Evolutionary conservation across 2,113 vertebrate genomes (phyloP), one percentile per base, ranked within the genome.

Genomic region (Panurus biarmicus): DNA sequence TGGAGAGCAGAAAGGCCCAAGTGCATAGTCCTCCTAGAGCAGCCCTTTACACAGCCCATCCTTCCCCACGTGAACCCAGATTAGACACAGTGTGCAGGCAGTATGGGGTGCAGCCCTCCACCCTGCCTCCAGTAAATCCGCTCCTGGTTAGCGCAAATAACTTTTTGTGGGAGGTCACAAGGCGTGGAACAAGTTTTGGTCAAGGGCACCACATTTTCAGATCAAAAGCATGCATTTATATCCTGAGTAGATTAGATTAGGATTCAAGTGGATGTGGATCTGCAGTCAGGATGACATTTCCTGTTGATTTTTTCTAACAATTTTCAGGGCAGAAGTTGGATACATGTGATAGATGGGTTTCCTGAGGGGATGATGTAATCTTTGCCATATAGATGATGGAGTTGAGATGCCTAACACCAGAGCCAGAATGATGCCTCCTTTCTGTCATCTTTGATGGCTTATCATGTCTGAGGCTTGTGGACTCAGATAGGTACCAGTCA

Each of bases 61-160:
- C 1, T 1, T 57, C 25, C n/a, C 14, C 9, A 10, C 6, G 3
- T 0, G 1, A 94, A 14, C n/a, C 38, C 42, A 42, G 38, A 31
- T 2, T 1, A 7, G 29, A 42, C 1, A 1, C 23, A 29, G 11
- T 13, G n/a, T 38, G 16, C 5, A 60, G 57, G 48, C 29, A 47
- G 7, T 14, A 14, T 5, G 22, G 47, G 10, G 2, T 56, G 14
- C 62, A 92, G n/a, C 3, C 6, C 24, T 21, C 13, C 20, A 20
- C 67, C 17, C 19, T 67, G 42, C 53, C 48, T 51, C 50, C 36
- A 48, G 21, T 40, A 73, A 65, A 80, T 53, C 20, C 7, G 29
- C 25, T 75, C 33, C 48, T 61, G 35, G 14, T 57, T 76, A 69
- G 25, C 58, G 73, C 31, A 69, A 51, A 60, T 14, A 6, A 36